Base-by-base conservation (phyloP, 2,113 vertebrate species). In the Miniopterus natalensis region DNA sequence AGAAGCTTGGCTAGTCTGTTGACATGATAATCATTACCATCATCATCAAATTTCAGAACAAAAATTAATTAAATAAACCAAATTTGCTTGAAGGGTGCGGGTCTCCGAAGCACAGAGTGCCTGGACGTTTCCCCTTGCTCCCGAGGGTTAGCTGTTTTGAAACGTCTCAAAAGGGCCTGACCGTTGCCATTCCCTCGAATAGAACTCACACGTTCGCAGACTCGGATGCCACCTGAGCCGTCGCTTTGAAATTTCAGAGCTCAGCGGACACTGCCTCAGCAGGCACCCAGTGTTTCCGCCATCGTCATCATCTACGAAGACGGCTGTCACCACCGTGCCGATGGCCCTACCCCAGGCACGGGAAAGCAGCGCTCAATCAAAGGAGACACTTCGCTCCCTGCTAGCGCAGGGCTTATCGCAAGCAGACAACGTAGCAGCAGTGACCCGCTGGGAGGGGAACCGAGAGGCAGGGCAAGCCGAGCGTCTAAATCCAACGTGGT, bases 271-370 rank as follows among this genome's bases (percentile, higher is more conserved):
- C 31, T 2, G 6, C 47, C 40, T 70, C 40, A 17, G 71, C 31
- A 29, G 70, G 63, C 6, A 8, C 2, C 53, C 25, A 2, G 0
- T 3, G 49, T 31, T 70, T n/a, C 65, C 80, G 47, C 12, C 40
- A 11, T 36, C 57, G 31, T 17, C 23, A 11, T 17, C 65, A 9
- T 25, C 36, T 15, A 0, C 0, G 29, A 88, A 21, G 77, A 15
- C 0, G 4, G 42, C 17, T 17, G 40, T 70, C 23, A 42, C 36
- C 49, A 25, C 31, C 0, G 0, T 6, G 78, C 36, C 20, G 0
- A 5, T 0, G 31, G 70, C 36, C 81, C 31, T 31, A 3, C 8
- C 1, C 7, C 49, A 65, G 81, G 15, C 45, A 4, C 3, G 49
- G 11, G 25, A 13, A 20, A 61, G 17, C 3, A 4, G 40, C 11